Conservation (phyloP, 2,113 vertebrate species). For the Oreochromis spilurus region DNA sequence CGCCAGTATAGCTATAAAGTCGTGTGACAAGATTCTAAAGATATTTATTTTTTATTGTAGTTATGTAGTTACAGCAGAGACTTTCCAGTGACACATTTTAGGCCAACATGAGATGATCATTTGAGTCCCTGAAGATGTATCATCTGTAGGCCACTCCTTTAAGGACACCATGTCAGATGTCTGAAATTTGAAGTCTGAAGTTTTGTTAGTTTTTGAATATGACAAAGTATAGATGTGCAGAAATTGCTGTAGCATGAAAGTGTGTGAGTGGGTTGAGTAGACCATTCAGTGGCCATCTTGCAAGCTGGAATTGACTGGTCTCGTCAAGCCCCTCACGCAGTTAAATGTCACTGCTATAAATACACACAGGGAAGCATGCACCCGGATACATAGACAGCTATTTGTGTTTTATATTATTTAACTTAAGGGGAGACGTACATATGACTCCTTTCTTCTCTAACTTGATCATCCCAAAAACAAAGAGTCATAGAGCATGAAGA, state of each 20-base stretch:
- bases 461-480: background rate
- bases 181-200: background rate
- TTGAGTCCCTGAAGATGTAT: background rate
- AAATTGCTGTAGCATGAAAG: background rate
- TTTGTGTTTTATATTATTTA: slow-evolving; percentile 22
- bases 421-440: background rate
- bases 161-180: background rate
- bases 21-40: background rate
- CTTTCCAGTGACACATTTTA: background rate
- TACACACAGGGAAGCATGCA: slow-evolving; percentile 4
- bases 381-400: background rate
- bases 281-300: background rate
- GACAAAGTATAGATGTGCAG: background rate
- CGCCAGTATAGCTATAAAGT: background rate
- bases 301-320: background rate
- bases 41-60: background rate
- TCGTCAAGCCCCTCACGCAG: background rate
- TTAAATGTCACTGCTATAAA: slow-evolving; percentile 57
- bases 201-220: background rate
- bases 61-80: background rate
- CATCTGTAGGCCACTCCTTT: background rate
- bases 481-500: background rate
- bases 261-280: background rate
- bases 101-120: background rate
- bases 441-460: background rate